Percentiles rank a stretch among this genome's conserved stretches.
These are phyloP conservation scores for Meriones unguiculatus DNA, from an alignment of 2,113 vertebrate species.

Conservation along the genomic window DNA sequence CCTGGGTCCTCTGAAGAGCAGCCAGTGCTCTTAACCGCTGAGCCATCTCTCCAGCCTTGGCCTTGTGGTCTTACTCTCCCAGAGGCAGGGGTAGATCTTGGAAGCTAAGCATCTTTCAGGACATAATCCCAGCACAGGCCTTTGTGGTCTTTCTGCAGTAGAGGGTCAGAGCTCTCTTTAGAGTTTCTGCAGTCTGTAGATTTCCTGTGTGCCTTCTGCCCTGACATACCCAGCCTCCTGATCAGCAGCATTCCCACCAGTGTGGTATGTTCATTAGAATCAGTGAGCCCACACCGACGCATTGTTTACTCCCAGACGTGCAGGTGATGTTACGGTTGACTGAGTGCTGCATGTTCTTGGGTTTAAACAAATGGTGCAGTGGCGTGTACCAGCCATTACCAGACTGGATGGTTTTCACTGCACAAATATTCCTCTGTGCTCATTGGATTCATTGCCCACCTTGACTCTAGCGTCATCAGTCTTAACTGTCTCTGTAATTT, in stretches of 20 bases:
- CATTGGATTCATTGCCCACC: not conserved
- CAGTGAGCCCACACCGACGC: not conserved
- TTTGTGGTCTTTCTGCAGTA: not conserved
- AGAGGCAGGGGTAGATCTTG: not conserved
- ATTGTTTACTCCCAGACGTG: not conserved
- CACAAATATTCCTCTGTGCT: not conserved
- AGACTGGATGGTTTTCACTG: not conserved
- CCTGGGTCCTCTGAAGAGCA: not conserved
- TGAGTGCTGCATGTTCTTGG: not conserved
- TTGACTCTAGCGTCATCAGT: not conserved
- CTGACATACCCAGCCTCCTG: not conserved
- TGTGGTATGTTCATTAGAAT: not conserved
- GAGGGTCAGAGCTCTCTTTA: not conserved
- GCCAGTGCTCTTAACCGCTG: no score
- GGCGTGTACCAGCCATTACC: not conserved
- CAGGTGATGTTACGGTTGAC: not conserved
- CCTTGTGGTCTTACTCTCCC: not conserved
- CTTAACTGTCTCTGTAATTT: not conserved
- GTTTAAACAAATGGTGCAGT: not conserved
- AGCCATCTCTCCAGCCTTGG: not conserved
- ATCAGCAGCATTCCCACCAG: no score
- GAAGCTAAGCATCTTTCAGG: not conserved
- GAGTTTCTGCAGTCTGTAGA: not conserved
- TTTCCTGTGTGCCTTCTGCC: not conserved
- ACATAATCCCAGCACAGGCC: not conserved